phyloP scores from a whole-genome alignment of 30 jellyfish, hydroid and myxozoan species.

The Pelagia noctiluca region DNA sequence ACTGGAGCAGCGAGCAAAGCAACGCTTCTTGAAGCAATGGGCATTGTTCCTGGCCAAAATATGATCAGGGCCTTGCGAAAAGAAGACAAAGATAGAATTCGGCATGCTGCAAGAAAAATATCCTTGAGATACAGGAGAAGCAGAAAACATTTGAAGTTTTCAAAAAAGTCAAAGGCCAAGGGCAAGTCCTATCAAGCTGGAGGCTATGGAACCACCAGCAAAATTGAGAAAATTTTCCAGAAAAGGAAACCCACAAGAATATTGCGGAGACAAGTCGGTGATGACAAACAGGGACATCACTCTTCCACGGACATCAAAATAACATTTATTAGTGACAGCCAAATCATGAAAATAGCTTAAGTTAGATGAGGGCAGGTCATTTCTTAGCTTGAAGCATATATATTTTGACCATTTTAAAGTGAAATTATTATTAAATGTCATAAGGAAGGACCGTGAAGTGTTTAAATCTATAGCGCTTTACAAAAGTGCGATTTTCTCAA shows the following conservation, averaged over 20 bases:
- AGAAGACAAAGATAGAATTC: background rate
- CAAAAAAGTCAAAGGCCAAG: background rate
- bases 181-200: background rate
- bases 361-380: background rate
- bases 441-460: background rate
- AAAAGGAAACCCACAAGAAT: no score
- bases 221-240: no score
- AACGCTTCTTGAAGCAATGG: background rate
- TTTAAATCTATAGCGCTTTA: background rate
- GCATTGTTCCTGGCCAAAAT: background rate
- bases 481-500: slow-evolving; percentile 16
- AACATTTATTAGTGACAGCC: background rate
- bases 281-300: no score
- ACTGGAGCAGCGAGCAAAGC: background rate
- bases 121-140: background rate
- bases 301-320: slow-evolving; percentile 12
- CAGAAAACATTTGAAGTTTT: background rate
- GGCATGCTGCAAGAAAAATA: background rate
- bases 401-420: background rate
- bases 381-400: background rate
- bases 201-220: background rate
- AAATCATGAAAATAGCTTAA: background rate
- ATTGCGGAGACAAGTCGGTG: no score
- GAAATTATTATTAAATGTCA: slow-evolving; percentile 1
- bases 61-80: background rate